Base-by-base conservation (phyloP, 2,113 vertebrate genomes). In the Siniperca knerii region DNA sequence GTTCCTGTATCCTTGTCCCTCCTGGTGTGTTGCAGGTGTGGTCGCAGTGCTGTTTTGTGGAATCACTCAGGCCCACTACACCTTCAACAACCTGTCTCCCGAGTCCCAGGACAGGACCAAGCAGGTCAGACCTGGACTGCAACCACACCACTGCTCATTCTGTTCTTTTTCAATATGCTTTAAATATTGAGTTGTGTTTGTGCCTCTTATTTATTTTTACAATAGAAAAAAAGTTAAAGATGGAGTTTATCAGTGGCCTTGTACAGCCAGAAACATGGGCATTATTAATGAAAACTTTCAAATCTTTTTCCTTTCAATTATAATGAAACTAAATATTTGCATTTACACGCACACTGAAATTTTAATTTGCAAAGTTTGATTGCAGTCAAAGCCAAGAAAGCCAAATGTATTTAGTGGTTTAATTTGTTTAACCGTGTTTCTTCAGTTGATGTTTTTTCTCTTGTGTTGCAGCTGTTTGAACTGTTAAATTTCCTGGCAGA, bases 51-150 rank as follows among this genome's bases (percentile, higher is more conserved):
- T 99, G 84, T 99, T 99, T 91, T 99, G 98, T 70, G 98, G 98
- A 74, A 99, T 99, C 87, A 99, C 98, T 2, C 98, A 99, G 90
- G 98, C 98, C 23, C 98, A 99, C 94, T 99, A 99, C 86, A 99
- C 98, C 12, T 99, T 96, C 80, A 99, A 99, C 94, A 99, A 99
- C 94, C 94, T 99, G 85, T 99, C 98, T 18, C 96, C 97, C 11
- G 98, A 99, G 78, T 99, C 98, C 46, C 97, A 98, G 83, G 96
- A 97, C 90, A 94, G 98, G 87, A 99, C 98, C 74, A 99, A 99
- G 89, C 98, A 99, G 97, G 98, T 99, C 94, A 94, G 95, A 70
- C 71, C 15, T 18, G 37, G 8, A 52, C 48, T 35, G 9, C 9
- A 67, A 11, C 48, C n/a, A 23, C 60, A n/a, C 18, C 6, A 4